Percentiles rank a stretch among this genome's conserved stretches.
Evolutionary conservation across 2,113 vertebrate species (phyloP).

Genomic region (Chascanopsetta lugubris): DNA sequence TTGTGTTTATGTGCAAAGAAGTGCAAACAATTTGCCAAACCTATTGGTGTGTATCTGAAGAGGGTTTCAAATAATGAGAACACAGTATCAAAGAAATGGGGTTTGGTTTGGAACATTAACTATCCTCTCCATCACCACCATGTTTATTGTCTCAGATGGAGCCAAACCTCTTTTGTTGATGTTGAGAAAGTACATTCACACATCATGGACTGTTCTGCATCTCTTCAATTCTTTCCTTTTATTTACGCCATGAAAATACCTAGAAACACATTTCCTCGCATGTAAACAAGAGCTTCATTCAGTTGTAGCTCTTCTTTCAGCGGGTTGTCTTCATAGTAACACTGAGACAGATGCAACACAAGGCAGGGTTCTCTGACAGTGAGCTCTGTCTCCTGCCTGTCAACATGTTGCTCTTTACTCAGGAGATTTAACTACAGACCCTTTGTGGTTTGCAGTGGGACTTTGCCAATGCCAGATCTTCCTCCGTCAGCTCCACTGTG

Average conservation of each 20-base stretch:
- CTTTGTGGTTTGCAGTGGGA: constrained; percentile 12
- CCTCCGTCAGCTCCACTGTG: background rate
- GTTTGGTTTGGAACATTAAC: no score
- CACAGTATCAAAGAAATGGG: no score
- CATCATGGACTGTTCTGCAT: no score
- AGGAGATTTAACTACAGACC: constrained; percentile 15
- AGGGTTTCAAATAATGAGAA: no score
- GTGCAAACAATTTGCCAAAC: no score
- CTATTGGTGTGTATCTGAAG: no score
- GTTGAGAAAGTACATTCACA: no score
- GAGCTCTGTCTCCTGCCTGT: constrained; percentile 14
- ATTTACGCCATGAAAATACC: background rate
- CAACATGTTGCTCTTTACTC: constrained; percentile 16
- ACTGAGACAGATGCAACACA: constrained; percentile 5
- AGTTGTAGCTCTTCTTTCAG: background rate
- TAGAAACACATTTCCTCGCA: background rate
- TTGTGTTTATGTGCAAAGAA: no score
- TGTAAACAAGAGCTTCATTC: background rate
- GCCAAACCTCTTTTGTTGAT: no score
- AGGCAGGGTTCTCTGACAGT: background rate
- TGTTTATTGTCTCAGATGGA: no score
- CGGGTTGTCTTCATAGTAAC: background rate
- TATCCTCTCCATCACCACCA: no score
- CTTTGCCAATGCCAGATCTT: constrained; percentile 5
- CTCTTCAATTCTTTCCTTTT: no score